Evolutionary conservation across 1,140 invertebrate species (phyloP), one percentile per base, ranked within the genome.

Genomic region (Bombus soroeensis): DNA sequence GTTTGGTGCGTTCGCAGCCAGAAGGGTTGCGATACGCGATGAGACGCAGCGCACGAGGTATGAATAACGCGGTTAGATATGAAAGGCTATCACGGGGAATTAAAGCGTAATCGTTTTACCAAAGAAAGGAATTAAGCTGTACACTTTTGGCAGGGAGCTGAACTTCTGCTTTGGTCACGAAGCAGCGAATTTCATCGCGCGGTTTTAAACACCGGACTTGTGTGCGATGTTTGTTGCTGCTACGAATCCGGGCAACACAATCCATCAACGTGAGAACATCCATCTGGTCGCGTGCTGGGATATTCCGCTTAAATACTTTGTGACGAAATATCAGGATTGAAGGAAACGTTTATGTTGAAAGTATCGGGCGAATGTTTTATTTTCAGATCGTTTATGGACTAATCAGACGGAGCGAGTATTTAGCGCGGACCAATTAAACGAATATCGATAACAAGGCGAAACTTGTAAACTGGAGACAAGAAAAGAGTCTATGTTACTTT

Each of bases 241-340:
- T 25, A 32, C 59, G 57, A 62, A 64, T 41, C 25, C 53, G 5
- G 8, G 4, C 41, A 34, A 13, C 77, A 15, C 75, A 43, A 80
- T 80, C 34, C 25, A 81, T 71, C 66, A 72, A 71, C 66, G 64
- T 72, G 79, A 71, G 79, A 81, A 81, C n/a, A 22, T 57, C 37
- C 79, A 57, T 71, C 79, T 81, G 79, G 1, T 57, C 43, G 41
- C 62, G 39, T 47, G 78, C 41, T 18, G 28, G 32, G 15, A 53
- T 53, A 32, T 37, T 28, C 66, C 32, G 37, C 9, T 70, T 47
- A 70, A 70, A 80, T 34, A 75, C 43, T 34, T 53, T 53, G 18
- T 22, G 28, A 12, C 10, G 43, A 22, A 32, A 57, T 39, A 71
- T 64, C 13, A 8, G 22, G 6, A 64, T 66, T 28, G 39, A 47